A percentile compares a stretch with the other conserved stretches of the same genome.
Conservation (phyloP, 2,797 vertebrate species). For the Propithecus deckenii region DNA sequence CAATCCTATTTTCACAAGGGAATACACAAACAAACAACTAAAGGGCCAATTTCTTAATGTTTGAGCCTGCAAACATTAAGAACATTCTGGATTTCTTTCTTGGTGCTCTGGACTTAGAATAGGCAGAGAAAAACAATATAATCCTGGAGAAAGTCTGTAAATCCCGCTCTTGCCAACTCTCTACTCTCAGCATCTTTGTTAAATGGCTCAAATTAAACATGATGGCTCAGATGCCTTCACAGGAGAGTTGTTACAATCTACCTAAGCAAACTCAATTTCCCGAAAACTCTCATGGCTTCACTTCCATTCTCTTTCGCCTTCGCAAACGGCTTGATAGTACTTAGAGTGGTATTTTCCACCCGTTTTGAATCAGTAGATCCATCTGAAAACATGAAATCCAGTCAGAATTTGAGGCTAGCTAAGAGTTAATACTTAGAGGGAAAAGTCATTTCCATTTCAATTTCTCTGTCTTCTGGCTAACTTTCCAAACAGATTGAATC, state of each 20-base stretch:
- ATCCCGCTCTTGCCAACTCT: background rate
- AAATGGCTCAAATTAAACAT: constrained; percentile 72
- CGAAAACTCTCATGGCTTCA: constrained; percentile 62
- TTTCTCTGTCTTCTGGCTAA: constrained; percentile 59
- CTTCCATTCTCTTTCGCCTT: constrained; percentile 31
- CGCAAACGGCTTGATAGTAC: background rate
- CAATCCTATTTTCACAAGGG: background rate
- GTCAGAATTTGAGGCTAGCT: background rate
- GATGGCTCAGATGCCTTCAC: constrained; percentile 53
- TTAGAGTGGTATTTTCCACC: background rate
- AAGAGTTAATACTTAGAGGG: background rate
- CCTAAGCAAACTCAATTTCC: constrained; percentile 72
- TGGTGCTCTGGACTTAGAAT: constrained; percentile 68
- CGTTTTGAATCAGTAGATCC: background rate
- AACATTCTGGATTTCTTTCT: background rate
- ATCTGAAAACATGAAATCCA: constrained; percentile 12
- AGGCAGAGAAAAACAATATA: constrained; percentile 68
- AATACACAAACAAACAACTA: constrained; percentile 13
- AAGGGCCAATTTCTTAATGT: constrained; percentile 33
- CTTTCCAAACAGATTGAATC: constrained; percentile 58
- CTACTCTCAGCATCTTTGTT: constrained; percentile 64
- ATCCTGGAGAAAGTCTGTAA: background rate
- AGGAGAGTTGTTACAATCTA: constrained; percentile 69
- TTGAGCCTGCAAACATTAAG: background rate
- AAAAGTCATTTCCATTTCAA: constrained; percentile 42